Conservation (phyloP, 2,888 invertebrate genomes). For the Xanthia togata region DNA sequence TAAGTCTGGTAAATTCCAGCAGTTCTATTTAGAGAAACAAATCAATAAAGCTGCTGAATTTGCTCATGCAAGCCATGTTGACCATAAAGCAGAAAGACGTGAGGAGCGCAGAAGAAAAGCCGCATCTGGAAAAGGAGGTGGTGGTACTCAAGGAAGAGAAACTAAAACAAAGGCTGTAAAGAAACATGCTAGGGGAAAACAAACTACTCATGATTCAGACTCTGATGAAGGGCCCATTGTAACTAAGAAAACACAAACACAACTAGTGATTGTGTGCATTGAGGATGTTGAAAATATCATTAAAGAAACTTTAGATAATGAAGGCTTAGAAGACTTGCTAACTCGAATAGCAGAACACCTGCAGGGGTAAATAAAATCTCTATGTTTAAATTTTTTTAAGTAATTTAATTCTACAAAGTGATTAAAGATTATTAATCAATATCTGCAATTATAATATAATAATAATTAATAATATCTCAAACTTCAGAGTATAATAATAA, state of each 20-base stretch:
- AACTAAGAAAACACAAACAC: constrained; percentile 81
- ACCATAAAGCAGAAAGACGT: constrained; percentile 93
- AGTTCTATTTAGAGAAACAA: constrained; percentile 93
- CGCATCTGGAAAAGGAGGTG: constrained; percentile 96
- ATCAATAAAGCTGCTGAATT: constrained; percentile 85
- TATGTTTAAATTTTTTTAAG: not conserved
- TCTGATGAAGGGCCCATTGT: constrained; percentile 91
- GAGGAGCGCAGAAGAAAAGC: constrained; percentile 98
- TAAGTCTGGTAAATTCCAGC: constrained; percentile 94
- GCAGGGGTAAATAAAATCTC: constrained; percentile 88
- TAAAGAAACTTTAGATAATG: constrained; percentile 91
- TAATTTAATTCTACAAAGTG: not conserved
- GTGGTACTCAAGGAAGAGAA: constrained; percentile 98
- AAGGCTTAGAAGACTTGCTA: constrained; percentile 93
- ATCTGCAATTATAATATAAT: not conserved
- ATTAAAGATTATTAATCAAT: not conserved
- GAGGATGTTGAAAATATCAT: constrained; percentile 93
- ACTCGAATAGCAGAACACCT: constrained; percentile 93
- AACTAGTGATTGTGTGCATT: constrained; percentile 92
- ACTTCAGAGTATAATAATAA: not conserved
- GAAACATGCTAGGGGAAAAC: constrained; percentile 92
- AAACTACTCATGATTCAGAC: constrained; percentile 91
- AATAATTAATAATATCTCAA: not conserved
- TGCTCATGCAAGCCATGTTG: constrained; percentile 80
- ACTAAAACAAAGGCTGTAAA: constrained; percentile 98